Base-by-base conservation (phyloP, 2,888 invertebrate genomes). In the Tinea trinotella region DNA sequence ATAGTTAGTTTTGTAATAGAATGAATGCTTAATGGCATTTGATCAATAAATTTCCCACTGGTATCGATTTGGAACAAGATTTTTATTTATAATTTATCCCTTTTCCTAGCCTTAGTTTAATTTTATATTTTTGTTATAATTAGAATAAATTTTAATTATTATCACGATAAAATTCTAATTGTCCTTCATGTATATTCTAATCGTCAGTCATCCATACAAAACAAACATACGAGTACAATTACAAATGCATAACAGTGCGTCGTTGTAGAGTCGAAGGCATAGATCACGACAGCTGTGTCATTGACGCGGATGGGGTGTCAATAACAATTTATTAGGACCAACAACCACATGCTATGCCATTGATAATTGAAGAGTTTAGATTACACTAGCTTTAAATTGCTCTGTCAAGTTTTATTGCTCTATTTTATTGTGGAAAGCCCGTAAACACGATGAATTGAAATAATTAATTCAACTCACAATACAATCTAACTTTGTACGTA, bases 301-400 rank as follows among this genome's bases (percentile, higher is more conserved):
- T 46, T 46, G 18, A 17, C 19, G 46, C 46, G 46, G 46, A 46
- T 46, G 46, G 46, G 46, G 46, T 46, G 46, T 46, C 46, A 46
- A 40, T 40, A 13, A 13, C 40, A 40, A 40, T 40, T 40, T 40
- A 40, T 40, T 40, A 35, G 35, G 3, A 35, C 35, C 40, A 40
- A 3, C 40, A 40, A 40, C 40, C 40, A 40, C 40, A 40, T 40
- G 40, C 40, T 12, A 15, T 40, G n/a, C 6, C 40, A 40, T 15
- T 40, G 13, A 40, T 40, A 24, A 24, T 24, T 40, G 7, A 6
- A 40, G 40, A 40, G 40, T 40, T 40, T 40, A 40, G 13, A 13
- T 40, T 15, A 40, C 40, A 40, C 40, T 4, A 40, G 15, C 13
- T 40, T 40, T 40, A 40, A 40, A 40, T 40, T 40, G n/a, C 40